A percentile compares a stretch with the other conserved stretches of the same genome.
phyloP scores from a whole-genome alignment of 1,140 invertebrate genomes.

The Mycetomoellerius zeteki region DNA sequence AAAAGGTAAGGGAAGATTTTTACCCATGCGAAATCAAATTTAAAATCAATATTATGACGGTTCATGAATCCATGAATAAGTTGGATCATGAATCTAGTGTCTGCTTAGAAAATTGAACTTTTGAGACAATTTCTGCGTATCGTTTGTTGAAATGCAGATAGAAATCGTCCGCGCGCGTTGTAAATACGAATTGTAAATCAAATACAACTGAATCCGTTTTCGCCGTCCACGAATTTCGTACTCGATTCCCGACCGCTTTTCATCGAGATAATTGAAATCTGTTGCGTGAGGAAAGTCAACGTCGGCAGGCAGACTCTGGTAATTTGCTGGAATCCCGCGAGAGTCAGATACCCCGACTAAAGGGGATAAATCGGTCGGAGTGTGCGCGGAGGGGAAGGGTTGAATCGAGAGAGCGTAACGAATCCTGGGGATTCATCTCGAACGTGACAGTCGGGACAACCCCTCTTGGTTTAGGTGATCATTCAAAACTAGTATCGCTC shows the following conservation, averaged over 20 bases:
- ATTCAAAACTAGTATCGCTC: conserved; percentile 26
- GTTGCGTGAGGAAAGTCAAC: conserved; percentile 57
- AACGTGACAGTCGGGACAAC: conserved; percentile 9
- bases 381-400: neutral
- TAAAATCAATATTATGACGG: too few relatives aligned
- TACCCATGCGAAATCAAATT: too few relatives aligned
- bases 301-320: conserved; percentile 39
- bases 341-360: neutral
- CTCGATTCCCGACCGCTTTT: conserved; percentile 38
- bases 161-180: neutral
- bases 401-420: conserved; percentile 48
- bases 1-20: too few relatives aligned
- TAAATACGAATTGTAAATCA: conserved; percentile 1
- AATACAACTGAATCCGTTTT: conserved; percentile 26
- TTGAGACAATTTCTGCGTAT: neutral
- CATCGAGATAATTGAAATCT: conserved; percentile 58
- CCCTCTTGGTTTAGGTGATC: conserved; percentile 48
- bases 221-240: conserved; percentile 21
- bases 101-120: neutral
- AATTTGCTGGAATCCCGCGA: conserved; percentile 45
- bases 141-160: neutral
- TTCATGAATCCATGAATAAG: too few relatives aligned
- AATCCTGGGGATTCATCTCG: conserved; percentile 51
- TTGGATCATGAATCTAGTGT: neutral
- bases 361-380: conserved; percentile 34